phyloP scores from a whole-genome alignment of 2,888 invertebrate species.

The Tineola bisselliella region DNA sequence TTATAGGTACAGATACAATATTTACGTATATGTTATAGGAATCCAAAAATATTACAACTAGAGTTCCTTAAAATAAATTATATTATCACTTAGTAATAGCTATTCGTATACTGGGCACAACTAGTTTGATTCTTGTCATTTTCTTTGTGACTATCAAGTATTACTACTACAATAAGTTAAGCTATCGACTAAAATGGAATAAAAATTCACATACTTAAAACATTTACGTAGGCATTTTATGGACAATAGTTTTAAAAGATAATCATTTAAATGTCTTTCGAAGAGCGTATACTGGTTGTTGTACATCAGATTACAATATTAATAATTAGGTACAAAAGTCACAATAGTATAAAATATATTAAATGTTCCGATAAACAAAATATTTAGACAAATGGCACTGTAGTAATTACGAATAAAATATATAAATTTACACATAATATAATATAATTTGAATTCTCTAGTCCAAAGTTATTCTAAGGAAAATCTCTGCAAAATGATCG shows the following conservation, averaged over 20 bases:
- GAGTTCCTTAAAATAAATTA: constrained; percentile 66
- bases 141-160: constrained; percentile 61
- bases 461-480: background rate
- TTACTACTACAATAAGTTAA: constrained; percentile 19
- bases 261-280: background rate
- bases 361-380: background rate
- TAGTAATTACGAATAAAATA: background rate
- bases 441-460: background rate
- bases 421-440: background rate
- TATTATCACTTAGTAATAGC: constrained; percentile 53
- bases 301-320: constrained; percentile 57
- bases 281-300: constrained; percentile 19
- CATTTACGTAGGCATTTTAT: background rate
- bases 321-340: background rate
- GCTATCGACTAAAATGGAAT: constrained; percentile 9
- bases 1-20: constrained; percentile 38
- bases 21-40: constrained; percentile 68
- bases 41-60: constrained; percentile 67
- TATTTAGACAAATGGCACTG: background rate
- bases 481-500: background rate
- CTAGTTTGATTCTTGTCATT: constrained; percentile 68
- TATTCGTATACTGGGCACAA: constrained; percentile 70
- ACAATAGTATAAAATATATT: background rate
- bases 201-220: background rate
- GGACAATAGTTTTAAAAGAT: background rate